These are phyloP conservation scores for Entelurus aequoreus DNA, from an alignment of 2,113 vertebrate genomes.

Conservation along the genomic window DNA sequence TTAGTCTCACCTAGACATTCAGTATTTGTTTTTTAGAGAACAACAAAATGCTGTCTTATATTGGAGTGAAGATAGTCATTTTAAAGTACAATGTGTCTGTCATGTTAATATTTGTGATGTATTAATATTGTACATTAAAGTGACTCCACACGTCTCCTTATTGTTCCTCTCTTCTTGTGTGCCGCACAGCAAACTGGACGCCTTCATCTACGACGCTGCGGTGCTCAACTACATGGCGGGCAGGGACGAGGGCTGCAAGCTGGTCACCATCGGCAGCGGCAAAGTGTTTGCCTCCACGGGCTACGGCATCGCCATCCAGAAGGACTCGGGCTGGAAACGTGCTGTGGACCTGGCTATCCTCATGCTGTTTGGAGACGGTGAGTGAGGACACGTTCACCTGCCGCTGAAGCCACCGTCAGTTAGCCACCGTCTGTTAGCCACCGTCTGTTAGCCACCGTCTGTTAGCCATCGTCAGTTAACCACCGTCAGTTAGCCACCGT, in stretches of 20 bases:
- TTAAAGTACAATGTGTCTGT: neutral
- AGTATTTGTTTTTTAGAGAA: too few relatives aligned
- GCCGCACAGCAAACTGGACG: slow-evolving; percentile 86
- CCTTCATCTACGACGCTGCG: slow-evolving; percentile 98
- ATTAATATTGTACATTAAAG: too few relatives aligned
- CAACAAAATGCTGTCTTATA: too few relatives aligned
- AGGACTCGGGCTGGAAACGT: slow-evolving; percentile 96
- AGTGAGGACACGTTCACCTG: slow-evolving; percentile 16
- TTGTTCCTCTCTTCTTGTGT: neutral
- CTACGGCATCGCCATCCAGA: slow-evolving; percentile 98
- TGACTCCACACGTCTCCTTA: neutral
- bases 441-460: too few relatives aligned
- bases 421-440: too few relatives aligned
- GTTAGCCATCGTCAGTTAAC: too few relatives aligned
- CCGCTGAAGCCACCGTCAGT: too few relatives aligned
- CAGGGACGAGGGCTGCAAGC: slow-evolving; percentile 95
- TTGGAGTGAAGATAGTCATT: too few relatives aligned
- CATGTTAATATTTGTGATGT: too few relatives aligned
- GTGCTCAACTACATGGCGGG: slow-evolving; percentile 99
- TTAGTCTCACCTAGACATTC: too few relatives aligned
- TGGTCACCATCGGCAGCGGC: slow-evolving; percentile 96
- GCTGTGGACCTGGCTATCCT: slow-evolving; percentile 96
- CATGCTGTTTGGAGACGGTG: slow-evolving; percentile 96
- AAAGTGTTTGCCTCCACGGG: slow-evolving; percentile 98
- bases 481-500: too few relatives aligned